Base-by-base conservation (phyloP, 2,113 vertebrate genomes). In the Anolis carolinensis region DNA sequence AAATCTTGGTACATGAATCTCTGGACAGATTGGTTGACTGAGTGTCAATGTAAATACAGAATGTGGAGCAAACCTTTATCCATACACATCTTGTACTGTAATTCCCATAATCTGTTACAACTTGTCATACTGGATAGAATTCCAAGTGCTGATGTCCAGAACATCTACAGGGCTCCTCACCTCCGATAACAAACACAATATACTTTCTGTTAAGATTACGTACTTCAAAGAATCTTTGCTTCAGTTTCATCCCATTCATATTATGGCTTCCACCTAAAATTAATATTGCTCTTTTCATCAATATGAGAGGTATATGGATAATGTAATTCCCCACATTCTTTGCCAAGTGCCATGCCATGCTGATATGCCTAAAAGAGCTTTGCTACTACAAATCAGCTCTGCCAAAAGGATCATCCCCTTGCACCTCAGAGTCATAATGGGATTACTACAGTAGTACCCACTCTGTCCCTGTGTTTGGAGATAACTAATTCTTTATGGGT, bases 331-430 rank as follows among this genome's bases (percentile, higher is more conserved):
- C 4, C 18, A 36, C n/a, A 81, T 0, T 5, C 86, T 90, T 74
- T 84, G 55, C 10, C 79, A 85, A 44, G 80, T 25, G 27, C 74
- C 59, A 44, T 52, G 68, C 39, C 39, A 62, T 30, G 18, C 5
- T 81, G 30, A 39, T 86, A 83, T 5, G 10, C n/a, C 65, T 80
- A 87, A 89, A 79, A 7, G 83, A 88, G 20, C 87, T 27, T 82
- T 75, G 18, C 1, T 86, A 77, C 62, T 85, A 25, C 27, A 88
- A 11, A 80, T 4, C 2, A 5, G 76, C 76, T 81, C 27, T 82
- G 2, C 2, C 9, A 7, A 89, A 87, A 81, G 11, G 50, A 83
- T 87, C 68, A 83, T 52, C 0, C 67, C 1, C 3, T 67, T 6
- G n/a, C 74, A 36, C 81, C 67, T 65, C 36, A 83, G 63, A 9